Base-by-base conservation (phyloP, 2,888 invertebrate genomes). In the Cyclophora albipunctata region DNA sequence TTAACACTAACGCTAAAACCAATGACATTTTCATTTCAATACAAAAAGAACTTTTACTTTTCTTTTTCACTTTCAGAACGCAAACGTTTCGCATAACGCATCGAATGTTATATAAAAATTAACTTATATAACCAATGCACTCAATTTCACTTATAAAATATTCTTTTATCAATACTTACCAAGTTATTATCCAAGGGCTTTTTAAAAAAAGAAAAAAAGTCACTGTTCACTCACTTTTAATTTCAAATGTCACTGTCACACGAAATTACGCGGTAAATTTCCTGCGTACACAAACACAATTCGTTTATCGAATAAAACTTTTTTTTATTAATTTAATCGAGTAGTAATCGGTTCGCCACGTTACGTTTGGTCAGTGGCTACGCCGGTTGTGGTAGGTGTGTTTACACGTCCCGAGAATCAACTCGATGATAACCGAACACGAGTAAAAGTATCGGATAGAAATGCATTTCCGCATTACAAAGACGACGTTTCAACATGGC, bases 11-110 rank as follows among this genome's bases (percentile, higher is more conserved):
- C 37, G 37, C 37, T 37, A 67, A 66, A 75, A 78, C 69, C 62
- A 67, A 78, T 75, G 75, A 77, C 68, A 78, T 80, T 79, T 83
- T 81, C 75, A 76, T 66, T 67, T 66, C 60, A 67, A 67, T 54
- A 59, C 69, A 66, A 67, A 66, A 72, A 34, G 7, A 77, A 84
- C 85, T 87, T 84, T 87, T 86, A 87, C 86, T 87, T 87, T 84
- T 81, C 69, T 58, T 43, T 43, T 20, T 3, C 43, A 43, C 20
- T 43, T 43, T 33, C 43, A 4, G 20, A 43, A 43, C 43, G 43
- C 33, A 43, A 69, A 20, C 20, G 20, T 20, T 20, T 20, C 20
- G 71, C 67, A 60, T 68, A 69, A 67, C 62, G 61, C 50, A 52
- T 45, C 52, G 55, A 48, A 60, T 58, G 52, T 66, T 64, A 69